A percentile compares a stretch with the other conserved stretches of the same genome.
phyloP scores from a whole-genome alignment of 2,797 vertebrate species.

The Danionella dracula region DNA sequence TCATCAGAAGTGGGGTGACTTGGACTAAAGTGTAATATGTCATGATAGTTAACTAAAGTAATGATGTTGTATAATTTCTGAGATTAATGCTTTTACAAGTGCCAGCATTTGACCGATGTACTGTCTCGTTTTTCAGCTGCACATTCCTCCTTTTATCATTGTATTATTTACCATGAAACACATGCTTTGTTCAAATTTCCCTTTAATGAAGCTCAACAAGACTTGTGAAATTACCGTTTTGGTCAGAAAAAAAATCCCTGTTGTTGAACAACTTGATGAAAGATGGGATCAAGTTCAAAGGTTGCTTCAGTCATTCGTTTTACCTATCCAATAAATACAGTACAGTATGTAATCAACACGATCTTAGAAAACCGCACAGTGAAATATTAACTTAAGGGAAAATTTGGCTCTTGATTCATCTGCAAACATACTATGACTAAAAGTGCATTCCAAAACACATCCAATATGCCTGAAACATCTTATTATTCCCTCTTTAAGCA shows the following conservation, averaged over 20 bases:
- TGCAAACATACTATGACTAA: neutral
- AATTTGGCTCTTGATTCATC: neutral
- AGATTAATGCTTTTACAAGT: slow-evolving; percentile 8
- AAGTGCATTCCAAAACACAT: neutral
- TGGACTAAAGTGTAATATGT: slow-evolving; percentile 44
- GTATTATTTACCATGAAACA: slow-evolving; percentile 2
- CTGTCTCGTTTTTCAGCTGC: slow-evolving; percentile 35
- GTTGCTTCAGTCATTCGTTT: slow-evolving; percentile 13
- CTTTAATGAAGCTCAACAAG: slow-evolving; percentile 6
- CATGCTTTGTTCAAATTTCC: slow-evolving; percentile 1
- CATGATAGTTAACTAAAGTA: slow-evolving; percentile 31
- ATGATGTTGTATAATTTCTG: slow-evolving; percentile 30
- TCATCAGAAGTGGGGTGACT: slow-evolving; percentile 31
- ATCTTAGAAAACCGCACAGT: slow-evolving; percentile 8
- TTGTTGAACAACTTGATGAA: slow-evolving; percentile 28
- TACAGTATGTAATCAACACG: neutral
- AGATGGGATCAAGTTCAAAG: slow-evolving; percentile 43
- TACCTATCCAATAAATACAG: slow-evolving; percentile 23
- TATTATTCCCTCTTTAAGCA: no score
- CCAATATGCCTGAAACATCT: no score
- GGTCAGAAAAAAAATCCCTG: slow-evolving; percentile 1
- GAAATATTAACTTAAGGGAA: slow-evolving; percentile 11
- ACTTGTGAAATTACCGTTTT: slow-evolving; percentile 7
- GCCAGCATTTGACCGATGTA: slow-evolving; percentile 31
- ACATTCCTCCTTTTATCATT: slow-evolving; percentile 23